A percentile compares a stretch with the other conserved stretches of the same genome.
Conservation (phyloP, 2,888 invertebrate genomes). For the Nesidiocoris tenuis region DNA sequence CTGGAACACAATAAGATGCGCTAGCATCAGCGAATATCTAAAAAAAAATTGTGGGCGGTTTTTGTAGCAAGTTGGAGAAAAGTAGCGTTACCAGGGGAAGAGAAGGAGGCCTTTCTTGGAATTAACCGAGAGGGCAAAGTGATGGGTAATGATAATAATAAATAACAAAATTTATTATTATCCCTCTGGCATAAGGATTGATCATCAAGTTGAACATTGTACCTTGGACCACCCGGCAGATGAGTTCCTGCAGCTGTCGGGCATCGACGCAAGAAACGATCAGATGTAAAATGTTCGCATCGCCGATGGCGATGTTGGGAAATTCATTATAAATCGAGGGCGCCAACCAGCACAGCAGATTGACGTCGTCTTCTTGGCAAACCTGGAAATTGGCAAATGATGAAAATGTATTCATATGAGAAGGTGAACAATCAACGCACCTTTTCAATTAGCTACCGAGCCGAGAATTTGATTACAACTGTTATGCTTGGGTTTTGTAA, state of each 20-base stretch:
- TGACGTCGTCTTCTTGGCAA: conserved; percentile 85
- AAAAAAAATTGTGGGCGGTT: neutral
- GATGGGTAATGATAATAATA: no score
- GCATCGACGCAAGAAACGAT: conserved; percentile 90
- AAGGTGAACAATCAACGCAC: no score
- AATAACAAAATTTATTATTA: no score
- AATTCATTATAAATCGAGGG: conserved; percentile 91
- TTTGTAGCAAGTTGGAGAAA: neutral
- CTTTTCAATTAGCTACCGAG: no score
- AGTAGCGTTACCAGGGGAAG: neutral
- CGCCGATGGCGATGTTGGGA: conserved; percentile 81
- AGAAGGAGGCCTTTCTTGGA: neutral
- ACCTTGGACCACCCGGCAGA: conserved; percentile 88
- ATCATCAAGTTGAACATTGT: conserved; percentile 4
- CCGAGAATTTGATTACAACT: no score
- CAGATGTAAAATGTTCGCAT: conserved; percentile 81
- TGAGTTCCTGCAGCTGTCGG: conserved; percentile 82
- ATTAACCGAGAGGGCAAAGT: no score
- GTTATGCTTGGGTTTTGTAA: no score
- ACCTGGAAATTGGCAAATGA: no score
- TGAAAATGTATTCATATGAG: no score
- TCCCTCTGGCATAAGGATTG: no score
- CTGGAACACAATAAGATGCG: conserved; percentile 46
- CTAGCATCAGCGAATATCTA: neutral
- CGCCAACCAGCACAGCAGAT: conserved; percentile 86